Evolutionary conservation across 2,113 vertebrate genomes (phyloP).

Genomic region (Tychaedon coryphoeus): DNA sequence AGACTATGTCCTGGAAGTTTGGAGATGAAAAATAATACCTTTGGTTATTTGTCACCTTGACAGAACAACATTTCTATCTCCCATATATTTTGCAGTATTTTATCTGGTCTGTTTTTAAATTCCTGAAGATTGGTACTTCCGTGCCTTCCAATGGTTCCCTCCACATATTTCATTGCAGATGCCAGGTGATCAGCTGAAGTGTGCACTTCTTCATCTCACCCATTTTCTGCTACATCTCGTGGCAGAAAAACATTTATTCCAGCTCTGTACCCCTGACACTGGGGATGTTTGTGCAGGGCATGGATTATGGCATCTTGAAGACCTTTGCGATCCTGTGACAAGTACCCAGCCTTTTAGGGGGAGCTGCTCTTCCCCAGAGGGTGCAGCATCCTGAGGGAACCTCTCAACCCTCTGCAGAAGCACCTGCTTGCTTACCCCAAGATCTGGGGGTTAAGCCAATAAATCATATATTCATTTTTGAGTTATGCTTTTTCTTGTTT

Average conservation of each 20-base stretch:
- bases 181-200: background rate
- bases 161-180: background rate
- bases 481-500: background rate
- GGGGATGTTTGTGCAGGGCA: background rate
- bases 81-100: background rate
- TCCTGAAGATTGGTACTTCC: background rate
- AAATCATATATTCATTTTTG: background rate
- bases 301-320: background rate
- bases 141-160: background rate
- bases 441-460: background rate
- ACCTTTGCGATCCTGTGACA: accelerated
- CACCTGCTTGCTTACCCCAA: background rate
- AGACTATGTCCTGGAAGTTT: background rate
- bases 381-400: background rate
- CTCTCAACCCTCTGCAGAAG: background rate
- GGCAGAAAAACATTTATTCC: background rate
- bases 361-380: background rate
- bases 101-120: background rate
- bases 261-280: background rate
- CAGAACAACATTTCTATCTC: background rate
- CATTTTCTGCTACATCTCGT: background rate
- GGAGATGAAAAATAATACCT: background rate
- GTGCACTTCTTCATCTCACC: background rate
- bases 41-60: background rate
- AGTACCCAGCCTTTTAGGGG: background rate